Conservation (phyloP, 1,140 invertebrate genomes). For the Augochlora pura region DNA sequence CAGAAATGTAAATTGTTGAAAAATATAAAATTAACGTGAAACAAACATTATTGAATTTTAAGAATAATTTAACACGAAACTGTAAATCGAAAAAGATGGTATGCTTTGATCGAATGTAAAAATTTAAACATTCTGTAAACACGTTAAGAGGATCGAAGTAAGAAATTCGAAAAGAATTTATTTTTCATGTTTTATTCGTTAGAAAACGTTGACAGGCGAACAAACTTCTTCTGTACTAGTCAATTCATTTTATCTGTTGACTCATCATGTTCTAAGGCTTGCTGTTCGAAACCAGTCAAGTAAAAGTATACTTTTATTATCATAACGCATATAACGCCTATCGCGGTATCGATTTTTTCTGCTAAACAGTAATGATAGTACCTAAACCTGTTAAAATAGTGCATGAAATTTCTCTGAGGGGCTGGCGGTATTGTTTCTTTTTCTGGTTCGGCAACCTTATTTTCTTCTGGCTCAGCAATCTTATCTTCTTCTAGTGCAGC, state of each 20-base stretch:
- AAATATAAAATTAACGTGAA: no score
- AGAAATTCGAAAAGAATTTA: not conserved
- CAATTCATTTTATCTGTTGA: not conserved
- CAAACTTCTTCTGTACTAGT: not conserved
- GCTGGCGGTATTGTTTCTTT: not conserved
- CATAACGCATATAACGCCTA: constrained; percentile 26
- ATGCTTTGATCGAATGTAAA: no score
- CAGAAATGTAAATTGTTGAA: no score
- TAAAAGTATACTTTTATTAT: constrained; percentile 51
- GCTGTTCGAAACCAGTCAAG: constrained; percentile 16
- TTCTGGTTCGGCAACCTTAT: not conserved
- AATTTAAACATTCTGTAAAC: no score
- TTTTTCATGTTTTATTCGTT: not conserved
- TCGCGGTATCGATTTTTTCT: constrained; percentile 41
- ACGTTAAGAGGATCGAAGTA: no score
- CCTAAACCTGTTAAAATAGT: constrained; percentile 55
- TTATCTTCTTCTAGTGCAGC: no score
- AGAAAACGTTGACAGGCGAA: no score
- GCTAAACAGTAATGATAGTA: constrained; percentile 55
- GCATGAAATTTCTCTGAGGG: constrained; percentile 25
- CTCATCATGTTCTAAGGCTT: not conserved
- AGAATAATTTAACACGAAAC: no score
- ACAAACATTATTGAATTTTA: no score
- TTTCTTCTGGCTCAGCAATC: no score
- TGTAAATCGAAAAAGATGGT: no score